Conservation (phyloP, 92 coral and sea anemone genomes). For the Chrysogorgia sp. region DNA sequence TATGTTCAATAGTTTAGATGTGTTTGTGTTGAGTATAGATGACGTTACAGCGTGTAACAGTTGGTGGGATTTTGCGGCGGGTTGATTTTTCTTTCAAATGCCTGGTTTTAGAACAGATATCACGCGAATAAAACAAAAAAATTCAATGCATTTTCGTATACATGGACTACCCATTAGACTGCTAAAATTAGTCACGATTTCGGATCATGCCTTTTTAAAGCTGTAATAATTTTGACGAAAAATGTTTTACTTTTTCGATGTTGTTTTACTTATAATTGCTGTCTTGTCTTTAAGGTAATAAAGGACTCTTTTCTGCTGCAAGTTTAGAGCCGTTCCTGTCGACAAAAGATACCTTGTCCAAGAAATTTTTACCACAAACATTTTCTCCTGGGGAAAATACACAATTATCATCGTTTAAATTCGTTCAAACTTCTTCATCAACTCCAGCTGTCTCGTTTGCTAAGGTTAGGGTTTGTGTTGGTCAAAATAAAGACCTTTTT, state of each 20-base stretch:
- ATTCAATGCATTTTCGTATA: no score
- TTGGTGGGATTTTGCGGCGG: no score
- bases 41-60: no score
- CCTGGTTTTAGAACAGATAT: no score
- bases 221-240: no score
- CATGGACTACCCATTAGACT: no score
- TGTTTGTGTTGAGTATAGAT: no score
- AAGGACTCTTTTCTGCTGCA: slow-evolving; percentile 49
- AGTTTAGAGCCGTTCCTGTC: slow-evolving; percentile 12
- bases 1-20: no score
- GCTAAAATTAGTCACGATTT: no score
- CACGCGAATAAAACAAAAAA: no score
- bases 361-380: not conserved
- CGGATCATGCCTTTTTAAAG: no score
- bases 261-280: not conserved
- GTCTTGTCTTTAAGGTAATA: not conserved
- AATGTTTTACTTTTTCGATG: not conserved
- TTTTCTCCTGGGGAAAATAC: not conserved
- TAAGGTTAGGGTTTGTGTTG: not conserved
- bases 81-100: no score
- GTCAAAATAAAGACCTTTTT: not conserved
- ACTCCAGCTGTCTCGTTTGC: not conserved
- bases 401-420: not conserved
- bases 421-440: not conserved
- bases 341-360: not conserved